Conservation (phyloP, 2,113 vertebrate species). For the Callaeas wilsoni region DNA sequence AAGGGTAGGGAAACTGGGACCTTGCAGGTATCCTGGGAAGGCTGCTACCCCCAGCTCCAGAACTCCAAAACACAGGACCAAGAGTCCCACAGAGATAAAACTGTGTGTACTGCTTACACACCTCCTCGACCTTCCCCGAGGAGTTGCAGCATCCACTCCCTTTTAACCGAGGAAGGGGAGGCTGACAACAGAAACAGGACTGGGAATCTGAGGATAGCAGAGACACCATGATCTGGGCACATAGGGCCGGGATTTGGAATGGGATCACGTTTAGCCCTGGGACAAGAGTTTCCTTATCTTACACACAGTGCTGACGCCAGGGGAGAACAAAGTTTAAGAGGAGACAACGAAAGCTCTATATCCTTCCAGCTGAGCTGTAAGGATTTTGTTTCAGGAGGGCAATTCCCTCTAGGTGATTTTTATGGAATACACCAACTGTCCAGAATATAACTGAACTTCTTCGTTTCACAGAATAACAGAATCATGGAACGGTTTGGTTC, state of each 20-base stretch:
- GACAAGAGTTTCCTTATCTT: background rate
- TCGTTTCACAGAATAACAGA: background rate
- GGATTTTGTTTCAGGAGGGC: background rate
- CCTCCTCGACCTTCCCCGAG: fast-evolving
- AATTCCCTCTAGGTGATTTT: background rate
- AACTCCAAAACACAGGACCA: background rate
- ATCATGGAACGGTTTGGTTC: background rate
- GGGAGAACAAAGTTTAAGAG: background rate
- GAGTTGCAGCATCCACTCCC: background rate
- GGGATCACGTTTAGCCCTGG: background rate
- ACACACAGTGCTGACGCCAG: background rate
- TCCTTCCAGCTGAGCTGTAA: background rate
- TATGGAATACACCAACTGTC: background rate
- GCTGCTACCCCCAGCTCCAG: background rate
- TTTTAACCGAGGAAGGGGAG: background rate
- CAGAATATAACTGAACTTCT: background rate
- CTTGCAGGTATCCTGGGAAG: background rate
- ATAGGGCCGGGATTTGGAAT: background rate
- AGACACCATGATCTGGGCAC: background rate
- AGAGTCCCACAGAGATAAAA: background rate
- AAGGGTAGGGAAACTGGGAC: background rate
- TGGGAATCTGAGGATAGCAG: background rate
- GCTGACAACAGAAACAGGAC: background rate
- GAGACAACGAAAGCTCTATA: background rate
- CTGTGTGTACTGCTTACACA: background rate